Percentiles rank a stretch among this genome's conserved stretches.
phyloP scores from a whole-genome alignment of 2,797 vertebrate species.

The Sphenodon punctatus region DNA sequence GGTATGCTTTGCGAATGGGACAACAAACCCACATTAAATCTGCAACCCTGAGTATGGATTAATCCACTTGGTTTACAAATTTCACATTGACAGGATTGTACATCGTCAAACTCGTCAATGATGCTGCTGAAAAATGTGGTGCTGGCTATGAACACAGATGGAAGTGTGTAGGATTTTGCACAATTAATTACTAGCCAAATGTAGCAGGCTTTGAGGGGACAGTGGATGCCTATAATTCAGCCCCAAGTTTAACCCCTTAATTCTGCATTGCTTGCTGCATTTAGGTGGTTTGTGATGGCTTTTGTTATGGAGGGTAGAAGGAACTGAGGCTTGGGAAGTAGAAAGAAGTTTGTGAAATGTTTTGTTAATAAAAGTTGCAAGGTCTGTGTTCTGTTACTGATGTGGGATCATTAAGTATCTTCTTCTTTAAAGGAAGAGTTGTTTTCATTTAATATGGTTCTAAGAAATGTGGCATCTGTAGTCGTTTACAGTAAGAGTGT shows the following conservation, averaged over 20 bases:
- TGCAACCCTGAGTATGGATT: no score
- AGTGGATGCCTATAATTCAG: neutral
- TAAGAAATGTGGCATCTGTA: neutral
- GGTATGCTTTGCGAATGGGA: no score
- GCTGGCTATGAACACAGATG: neutral
- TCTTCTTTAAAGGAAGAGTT: neutral
- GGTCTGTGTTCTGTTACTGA: constrained; percentile 11
- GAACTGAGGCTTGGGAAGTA: neutral
- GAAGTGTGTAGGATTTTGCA: neutral
- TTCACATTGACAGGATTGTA: no score
- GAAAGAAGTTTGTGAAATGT: neutral
- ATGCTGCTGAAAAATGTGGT: neutral
- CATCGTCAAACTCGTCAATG: no score
- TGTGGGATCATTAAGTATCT: neutral
- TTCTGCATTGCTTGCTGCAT: neutral
- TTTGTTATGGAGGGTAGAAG: neutral
- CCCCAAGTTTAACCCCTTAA: neutral
- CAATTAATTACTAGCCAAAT: neutral
- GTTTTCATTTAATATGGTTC: neutral
- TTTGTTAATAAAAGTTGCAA: neutral
- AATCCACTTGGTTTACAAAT: no score
- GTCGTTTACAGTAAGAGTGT: neutral
- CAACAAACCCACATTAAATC: no score
- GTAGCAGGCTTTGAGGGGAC: neutral
- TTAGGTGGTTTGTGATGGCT: neutral